Conservation (phyloP, 2,797 vertebrate species). For the Melanogrammus aeglefinus region DNA sequence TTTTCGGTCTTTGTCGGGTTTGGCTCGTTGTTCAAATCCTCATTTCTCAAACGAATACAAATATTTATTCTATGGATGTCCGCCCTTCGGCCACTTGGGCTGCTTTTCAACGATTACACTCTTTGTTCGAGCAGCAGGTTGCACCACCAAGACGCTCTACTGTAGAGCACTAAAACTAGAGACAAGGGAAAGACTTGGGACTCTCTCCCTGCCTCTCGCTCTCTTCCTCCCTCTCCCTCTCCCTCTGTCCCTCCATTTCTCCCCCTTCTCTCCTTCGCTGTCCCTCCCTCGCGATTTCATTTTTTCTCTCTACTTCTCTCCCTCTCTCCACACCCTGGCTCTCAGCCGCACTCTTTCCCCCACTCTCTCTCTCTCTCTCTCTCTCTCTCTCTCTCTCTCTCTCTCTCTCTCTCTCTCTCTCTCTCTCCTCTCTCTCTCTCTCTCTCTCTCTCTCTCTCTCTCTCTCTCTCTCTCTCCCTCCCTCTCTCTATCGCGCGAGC, state of each 20-base stretch:
- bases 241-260: conserved; percentile 14
- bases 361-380: conserved; percentile 7
- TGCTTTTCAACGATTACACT: conserved; percentile 84
- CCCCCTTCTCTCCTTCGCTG: conserved; percentile 5
- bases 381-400: conserved; percentile 47
- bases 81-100: conserved; percentile 82
- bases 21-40: conserved; percentile 75
- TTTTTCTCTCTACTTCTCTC: neutral
- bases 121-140: conserved; percentile 86
- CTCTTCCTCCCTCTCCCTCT: conserved; percentile 31
- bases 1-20: conserved; percentile 68
- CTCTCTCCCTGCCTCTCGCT: conserved; percentile 43
- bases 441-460: conserved; percentile 42
- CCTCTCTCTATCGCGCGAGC: conserved; percentile 44
- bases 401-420: conserved; percentile 46
- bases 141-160: conserved; percentile 81
- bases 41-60: conserved; percentile 90
- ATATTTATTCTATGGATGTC: conserved; percentile 89
- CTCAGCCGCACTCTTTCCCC: neutral
- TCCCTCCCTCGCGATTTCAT: neutral
- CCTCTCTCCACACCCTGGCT: too few relatives aligned
- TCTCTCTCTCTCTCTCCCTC: conserved; percentile 47
- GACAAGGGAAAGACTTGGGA: conserved; percentile 75
- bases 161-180: conserved; percentile 70
- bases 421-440: conserved; percentile 25